These are phyloP conservation scores for Melanocharis versteri DNA, from an alignment of 2,113 vertebrate genomes.

Conservation along the genomic window DNA sequence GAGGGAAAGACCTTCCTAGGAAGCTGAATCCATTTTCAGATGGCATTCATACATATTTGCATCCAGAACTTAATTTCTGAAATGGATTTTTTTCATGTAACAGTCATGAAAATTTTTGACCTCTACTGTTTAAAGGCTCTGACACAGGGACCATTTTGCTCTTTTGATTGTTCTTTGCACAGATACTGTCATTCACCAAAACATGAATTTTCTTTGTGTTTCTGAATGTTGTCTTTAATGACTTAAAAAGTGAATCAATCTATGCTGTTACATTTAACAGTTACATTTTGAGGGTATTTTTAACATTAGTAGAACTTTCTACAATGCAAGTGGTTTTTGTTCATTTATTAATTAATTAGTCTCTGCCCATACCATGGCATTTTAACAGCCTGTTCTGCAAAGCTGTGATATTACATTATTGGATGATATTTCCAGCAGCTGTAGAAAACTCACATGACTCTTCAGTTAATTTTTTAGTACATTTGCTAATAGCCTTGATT, in stretches of 20 bases:
- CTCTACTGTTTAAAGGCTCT: background rate
- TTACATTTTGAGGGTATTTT: background rate
- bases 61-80: background rate
- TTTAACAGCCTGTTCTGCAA: constrained; percentile 10
- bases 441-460: background rate
- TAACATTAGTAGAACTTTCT: background rate
- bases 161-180: background rate
- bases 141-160: background rate
- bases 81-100: background rate
- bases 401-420: background rate
- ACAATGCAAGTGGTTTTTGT: background rate
- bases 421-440: background rate
- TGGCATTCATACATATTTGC: background rate
- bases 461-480: background rate
- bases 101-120: background rate
- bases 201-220: background rate
- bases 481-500: background rate
- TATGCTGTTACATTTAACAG: background rate
- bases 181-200: background rate
- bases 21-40: background rate
- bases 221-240: background rate
- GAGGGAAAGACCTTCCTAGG: background rate
- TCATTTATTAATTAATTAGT: background rate
- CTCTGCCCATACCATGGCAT: background rate
- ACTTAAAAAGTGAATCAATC: background rate